These are phyloP conservation scores for Theocolax elegans DNA, from an alignment of 1,140 invertebrate species.

Conservation along the genomic window DNA sequence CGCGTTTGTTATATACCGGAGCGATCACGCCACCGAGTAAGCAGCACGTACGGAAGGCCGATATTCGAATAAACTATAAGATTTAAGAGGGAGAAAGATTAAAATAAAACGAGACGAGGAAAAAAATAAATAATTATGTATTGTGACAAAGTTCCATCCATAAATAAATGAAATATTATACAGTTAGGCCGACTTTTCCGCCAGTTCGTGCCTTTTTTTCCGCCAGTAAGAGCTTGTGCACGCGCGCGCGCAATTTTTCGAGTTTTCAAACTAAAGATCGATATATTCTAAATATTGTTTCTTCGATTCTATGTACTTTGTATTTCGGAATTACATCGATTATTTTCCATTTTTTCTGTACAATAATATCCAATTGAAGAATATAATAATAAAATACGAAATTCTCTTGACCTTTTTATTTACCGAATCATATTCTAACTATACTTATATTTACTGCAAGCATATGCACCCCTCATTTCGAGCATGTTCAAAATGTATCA, in stretches of 20 bases:
- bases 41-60: conserved; percentile 1
- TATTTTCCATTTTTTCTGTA: conserved; percentile 15
- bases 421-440: too few relatives aligned
- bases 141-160: conserved; percentile 69
- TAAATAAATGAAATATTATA: conserved; percentile 69
- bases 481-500: too few relatives aligned
- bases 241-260: conserved; percentile 37
- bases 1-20: conserved; percentile 59
- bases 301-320: too few relatives aligned
- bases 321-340: too few relatives aligned
- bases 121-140: conserved; percentile 61
- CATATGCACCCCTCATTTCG: too few relatives aligned
- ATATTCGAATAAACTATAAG: conserved; percentile 13
- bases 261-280: conserved; percentile 36
- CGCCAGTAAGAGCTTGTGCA: conserved; percentile 55
- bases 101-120: conserved; percentile 48
- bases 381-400: conserved; percentile 27
- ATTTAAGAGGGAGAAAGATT: conserved; percentile 6
- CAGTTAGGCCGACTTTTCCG: conserved; percentile 68
- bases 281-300: too few relatives aligned
- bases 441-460: too few relatives aligned
- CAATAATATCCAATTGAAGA: conserved; percentile 24
- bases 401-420: too few relatives aligned
- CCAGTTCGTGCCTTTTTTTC: conserved; percentile 69
- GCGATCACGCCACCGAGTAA: too few relatives aligned